Conservation (phyloP, 2,797 vertebrate species). For the Pipistrellus pipistrellus region DNA sequence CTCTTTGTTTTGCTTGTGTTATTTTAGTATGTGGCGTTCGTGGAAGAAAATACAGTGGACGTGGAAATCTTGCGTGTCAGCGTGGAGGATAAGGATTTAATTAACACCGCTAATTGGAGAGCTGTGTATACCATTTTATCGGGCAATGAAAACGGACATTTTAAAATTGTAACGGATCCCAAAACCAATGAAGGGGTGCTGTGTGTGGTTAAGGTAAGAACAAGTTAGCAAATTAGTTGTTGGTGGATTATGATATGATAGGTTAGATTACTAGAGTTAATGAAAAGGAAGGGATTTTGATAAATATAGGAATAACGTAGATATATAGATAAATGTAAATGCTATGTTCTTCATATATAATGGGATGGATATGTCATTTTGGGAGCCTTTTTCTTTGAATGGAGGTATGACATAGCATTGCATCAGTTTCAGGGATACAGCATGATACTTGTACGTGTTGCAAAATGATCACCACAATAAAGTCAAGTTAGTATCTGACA, state of each 20-base stretch:
- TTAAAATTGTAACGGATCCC: conserved; percentile 92
- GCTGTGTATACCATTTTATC: conserved; percentile 91
- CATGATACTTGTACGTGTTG: background rate
- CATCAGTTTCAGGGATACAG: background rate
- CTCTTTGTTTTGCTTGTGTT: background rate
- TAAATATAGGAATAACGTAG: background rate
- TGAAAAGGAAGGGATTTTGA: conserved; percentile 26
- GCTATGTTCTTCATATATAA: background rate
- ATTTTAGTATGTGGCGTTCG: conserved; percentile 88
- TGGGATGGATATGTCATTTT: background rate
- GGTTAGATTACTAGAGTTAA: background rate
- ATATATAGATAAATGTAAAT: conserved; percentile 30
- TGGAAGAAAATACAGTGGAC: conserved; percentile 90
- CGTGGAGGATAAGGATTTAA: conserved; percentile 92
- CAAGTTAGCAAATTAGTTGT: conserved; percentile 34
- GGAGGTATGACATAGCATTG: background rate
- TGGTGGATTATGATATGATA: background rate
- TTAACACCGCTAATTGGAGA: conserved; percentile 90
- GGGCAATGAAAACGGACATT: conserved; percentile 93
- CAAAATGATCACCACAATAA: background rate
- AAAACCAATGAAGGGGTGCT: conserved; percentile 93
- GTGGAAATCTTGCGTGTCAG: conserved; percentile 91
- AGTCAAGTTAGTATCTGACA: background rate
- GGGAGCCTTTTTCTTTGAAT: background rate
- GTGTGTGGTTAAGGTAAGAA: conserved; percentile 91